These are phyloP conservation scores for Vimba vimba DNA, from an alignment of 2,113 vertebrate genomes.

Conservation along the genomic window DNA sequence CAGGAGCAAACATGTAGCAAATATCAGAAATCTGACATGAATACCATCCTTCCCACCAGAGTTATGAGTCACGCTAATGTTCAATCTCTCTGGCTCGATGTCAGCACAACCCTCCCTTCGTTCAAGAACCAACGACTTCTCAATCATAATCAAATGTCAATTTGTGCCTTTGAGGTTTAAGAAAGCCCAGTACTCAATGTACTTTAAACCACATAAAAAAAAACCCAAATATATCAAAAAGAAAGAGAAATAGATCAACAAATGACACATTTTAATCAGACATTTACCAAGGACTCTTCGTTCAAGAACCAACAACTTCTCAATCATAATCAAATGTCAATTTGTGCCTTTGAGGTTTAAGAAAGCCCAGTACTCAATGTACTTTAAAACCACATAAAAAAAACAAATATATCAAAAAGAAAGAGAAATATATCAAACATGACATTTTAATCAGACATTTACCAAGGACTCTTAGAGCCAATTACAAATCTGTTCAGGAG, in stretches of 20 bases:
- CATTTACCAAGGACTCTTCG: not conserved
- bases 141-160: conserved; percentile 24
- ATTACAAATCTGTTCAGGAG: not conserved
- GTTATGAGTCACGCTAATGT: conserved; percentile 16
- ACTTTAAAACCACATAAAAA: not conserved
- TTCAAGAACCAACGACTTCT: not conserved
- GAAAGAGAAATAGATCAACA: not conserved
- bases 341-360: not conserved
- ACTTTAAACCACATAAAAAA: not conserved
- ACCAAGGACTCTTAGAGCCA: not conserved
- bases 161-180: not conserved
- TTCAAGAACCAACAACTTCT: not conserved
- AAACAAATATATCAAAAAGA: too few species aligned
- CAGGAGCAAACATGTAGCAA: conserved; percentile 10
- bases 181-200: not conserved
- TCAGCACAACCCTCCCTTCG: conserved; percentile 2
- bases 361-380: not conserved
- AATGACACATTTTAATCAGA: not conserved
- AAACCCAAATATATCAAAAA: too few species aligned
- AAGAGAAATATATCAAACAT: not conserved
- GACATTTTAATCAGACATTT: not conserved
- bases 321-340: conserved; percentile 24
- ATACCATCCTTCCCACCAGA: not conserved
- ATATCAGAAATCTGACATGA: not conserved
- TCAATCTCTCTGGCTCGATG: not conserved